Conservation (phyloP, 2,888 invertebrate genomes). For the Opisthograptis luteolata region DNA sequence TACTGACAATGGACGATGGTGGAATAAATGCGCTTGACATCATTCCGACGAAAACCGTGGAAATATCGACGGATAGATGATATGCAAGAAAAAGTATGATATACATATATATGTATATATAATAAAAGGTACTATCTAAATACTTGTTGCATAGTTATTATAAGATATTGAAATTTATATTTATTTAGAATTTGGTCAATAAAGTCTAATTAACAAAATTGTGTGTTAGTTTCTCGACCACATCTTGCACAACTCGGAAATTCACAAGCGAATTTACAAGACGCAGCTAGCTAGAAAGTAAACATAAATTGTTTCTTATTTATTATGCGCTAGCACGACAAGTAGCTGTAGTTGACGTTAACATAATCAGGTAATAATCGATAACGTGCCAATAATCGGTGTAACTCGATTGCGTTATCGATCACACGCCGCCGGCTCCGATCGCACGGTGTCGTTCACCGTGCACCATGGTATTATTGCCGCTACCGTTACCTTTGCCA, state of each 20-base stretch:
- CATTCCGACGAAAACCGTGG: conserved; percentile 40
- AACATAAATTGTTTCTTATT: too few relatives aligned
- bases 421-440: conserved; percentile 39
- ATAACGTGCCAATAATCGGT: conserved; percentile 41
- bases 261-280: too few relatives aligned
- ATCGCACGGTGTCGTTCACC: conserved; percentile 69
- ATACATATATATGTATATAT: too few relatives aligned
- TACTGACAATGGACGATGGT: conserved; percentile 62
- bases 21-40: conserved; percentile 52
- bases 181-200: too few relatives aligned
- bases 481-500: conserved; percentile 49
- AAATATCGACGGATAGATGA: conserved; percentile 7
- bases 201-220: too few relatives aligned
- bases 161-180: too few relatives aligned
- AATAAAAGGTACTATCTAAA: too few relatives aligned
- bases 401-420: conserved; percentile 46
- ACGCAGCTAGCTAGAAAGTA: too few relatives aligned
- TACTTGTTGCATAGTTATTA: too few relatives aligned
- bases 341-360: conserved; percentile 19
- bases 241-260: too few relatives aligned
- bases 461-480: conserved; percentile 43
- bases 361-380: conserved; percentile 32
- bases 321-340: background rate
- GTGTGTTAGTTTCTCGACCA: too few relatives aligned
- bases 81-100: background rate